Conservation (phyloP, 2,888 invertebrate genomes). For the Argynnis bischoffii region DNA sequence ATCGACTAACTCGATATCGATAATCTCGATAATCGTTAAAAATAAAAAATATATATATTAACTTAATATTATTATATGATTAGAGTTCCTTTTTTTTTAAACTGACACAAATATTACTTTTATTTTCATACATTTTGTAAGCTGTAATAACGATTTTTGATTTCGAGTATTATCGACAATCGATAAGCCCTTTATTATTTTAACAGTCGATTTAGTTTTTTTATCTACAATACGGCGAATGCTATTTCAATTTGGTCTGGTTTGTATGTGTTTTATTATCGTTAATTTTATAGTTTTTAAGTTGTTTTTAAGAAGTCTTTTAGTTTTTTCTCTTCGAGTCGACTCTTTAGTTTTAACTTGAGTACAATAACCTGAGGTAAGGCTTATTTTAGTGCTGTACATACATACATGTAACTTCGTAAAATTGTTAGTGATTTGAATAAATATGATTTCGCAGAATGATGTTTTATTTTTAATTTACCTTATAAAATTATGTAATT, state of each 20-base stretch:
- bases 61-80: no score
- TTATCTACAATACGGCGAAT: neutral
- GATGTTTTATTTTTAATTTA: slow-evolving; percentile 48
- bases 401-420: slow-evolving; percentile 63
- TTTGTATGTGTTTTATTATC: slow-evolving; percentile 20
- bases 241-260: slow-evolving; percentile 10
- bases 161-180: slow-evolving; percentile 6
- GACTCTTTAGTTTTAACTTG: slow-evolving; percentile 55
- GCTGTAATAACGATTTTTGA: slow-evolving; percentile 8
- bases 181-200: slow-evolving; percentile 9
- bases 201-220: slow-evolving; percentile 10
- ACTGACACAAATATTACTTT: no score
- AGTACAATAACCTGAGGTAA: slow-evolving; percentile 64
- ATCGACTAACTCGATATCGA: slow-evolving; percentile 16
- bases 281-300: slow-evolving; percentile 26
- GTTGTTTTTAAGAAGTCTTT: slow-evolving; percentile 30
- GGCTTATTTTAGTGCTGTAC: slow-evolving; percentile 58
- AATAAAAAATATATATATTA: neutral
- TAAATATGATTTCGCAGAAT: slow-evolving; percentile 62
- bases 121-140: no score
- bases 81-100: no score
- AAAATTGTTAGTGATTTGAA: slow-evolving; percentile 69
- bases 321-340: slow-evolving; percentile 19
- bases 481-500: neutral
- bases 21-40: slow-evolving; percentile 17